phyloP scores from a whole-genome alignment of 1,140 invertebrate species.

The Drosophila cardini region DNA sequence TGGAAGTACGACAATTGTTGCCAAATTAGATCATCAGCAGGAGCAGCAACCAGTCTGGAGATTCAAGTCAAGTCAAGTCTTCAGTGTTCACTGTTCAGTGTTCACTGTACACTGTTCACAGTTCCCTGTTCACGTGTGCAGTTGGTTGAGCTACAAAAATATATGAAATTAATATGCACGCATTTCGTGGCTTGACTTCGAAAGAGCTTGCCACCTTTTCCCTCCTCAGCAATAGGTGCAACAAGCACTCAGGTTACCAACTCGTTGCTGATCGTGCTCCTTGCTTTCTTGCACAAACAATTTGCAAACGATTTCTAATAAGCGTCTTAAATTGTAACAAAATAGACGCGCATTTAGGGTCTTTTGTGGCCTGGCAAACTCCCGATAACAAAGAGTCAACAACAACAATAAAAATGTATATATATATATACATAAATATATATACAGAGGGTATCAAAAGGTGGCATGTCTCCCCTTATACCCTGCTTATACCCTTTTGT shows the following conservation, averaged over 20 bases:
- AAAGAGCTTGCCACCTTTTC: slow-evolving; percentile 12
- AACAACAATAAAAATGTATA: slow-evolving; percentile 26
- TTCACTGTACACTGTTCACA: slow-evolving; percentile 2
- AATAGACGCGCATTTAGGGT: slow-evolving; percentile 82
- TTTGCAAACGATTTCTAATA: slow-evolving; percentile 83
- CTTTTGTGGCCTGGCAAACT: slow-evolving; percentile 57
- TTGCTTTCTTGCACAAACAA: slow-evolving; percentile 77
- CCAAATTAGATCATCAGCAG: slow-evolving; percentile 84
- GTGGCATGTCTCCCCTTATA: slow-evolving; percentile 40
- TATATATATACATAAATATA: slow-evolving; percentile 43
- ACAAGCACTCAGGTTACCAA: slow-evolving; percentile 22
- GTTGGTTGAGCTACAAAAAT: slow-evolving; percentile 59
- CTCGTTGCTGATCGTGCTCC: slow-evolving; percentile 56
- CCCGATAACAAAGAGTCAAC: slow-evolving; percentile 62
- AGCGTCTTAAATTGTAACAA: slow-evolving; percentile 83
- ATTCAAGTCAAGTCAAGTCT: slow-evolving; percentile 51
- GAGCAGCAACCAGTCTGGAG: slow-evolving; percentile 40
- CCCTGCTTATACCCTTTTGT: slow-evolving; percentile 11
- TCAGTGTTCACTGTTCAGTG: background rate
- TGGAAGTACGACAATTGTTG: slow-evolving; percentile 81
- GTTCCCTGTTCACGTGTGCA: slow-evolving; percentile 49
- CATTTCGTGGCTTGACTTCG: slow-evolving; percentile 70
- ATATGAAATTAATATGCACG: slow-evolving; percentile 81
- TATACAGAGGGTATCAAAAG: slow-evolving; percentile 63
- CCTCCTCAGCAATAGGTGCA: background rate